Conservation (phyloP, 2,113 vertebrate species). For the Ibidorhyncha struthersii region DNA sequence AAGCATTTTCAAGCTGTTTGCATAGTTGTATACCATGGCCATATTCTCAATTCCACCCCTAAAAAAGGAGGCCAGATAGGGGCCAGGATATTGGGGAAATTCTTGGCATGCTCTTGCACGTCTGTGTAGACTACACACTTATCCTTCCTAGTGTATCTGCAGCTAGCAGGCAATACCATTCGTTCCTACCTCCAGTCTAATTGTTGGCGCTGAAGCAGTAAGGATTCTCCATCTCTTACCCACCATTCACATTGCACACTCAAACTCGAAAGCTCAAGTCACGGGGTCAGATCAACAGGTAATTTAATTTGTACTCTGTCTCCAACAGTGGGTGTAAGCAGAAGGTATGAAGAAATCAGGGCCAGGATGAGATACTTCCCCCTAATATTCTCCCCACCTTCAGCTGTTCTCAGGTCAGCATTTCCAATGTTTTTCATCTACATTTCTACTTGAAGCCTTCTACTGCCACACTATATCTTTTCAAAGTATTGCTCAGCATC, state of each 20-base stretch:
- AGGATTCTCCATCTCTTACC: neutral
- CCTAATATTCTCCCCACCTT: neutral
- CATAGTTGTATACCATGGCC: accelerated
- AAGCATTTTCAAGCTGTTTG: neutral
- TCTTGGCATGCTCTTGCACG: neutral
- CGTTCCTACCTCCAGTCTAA: neutral
- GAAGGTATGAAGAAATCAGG: neutral
- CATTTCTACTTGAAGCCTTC: neutral
- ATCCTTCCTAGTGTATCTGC: neutral
- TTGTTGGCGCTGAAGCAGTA: neutral
- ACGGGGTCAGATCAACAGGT: accelerated
- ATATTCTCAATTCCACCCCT: accelerated
- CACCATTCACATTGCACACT: neutral
- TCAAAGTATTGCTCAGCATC: neutral
- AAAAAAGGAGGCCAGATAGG: neutral
- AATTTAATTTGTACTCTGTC: neutral
- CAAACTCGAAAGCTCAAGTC: neutral
- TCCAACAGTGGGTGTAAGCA: neutral
- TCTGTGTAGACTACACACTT: neutral
- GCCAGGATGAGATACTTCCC: neutral
- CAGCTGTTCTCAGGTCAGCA: neutral
- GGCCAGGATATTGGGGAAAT: neutral
- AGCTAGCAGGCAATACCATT: neutral
- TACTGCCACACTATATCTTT: neutral
- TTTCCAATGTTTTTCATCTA: neutral